These are phyloP conservation scores for Caenorhabditis angaria DNA, from an alignment of 2,888 invertebrate species.

Conservation along the genomic window DNA sequence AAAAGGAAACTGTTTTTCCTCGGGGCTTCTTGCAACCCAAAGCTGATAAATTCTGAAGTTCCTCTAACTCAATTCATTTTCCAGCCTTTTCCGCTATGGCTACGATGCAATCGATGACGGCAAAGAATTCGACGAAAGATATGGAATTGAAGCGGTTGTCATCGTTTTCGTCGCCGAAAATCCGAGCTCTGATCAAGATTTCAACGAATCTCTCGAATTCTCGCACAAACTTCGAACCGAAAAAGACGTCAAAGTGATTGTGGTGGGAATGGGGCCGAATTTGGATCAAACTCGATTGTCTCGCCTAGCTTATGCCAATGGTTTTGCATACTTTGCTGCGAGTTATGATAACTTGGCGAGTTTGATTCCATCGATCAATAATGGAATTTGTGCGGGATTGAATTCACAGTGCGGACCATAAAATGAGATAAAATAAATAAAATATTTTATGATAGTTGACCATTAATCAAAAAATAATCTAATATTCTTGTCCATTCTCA, in stretches of 20 bases:
- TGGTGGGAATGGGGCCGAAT: constrained; percentile 47
- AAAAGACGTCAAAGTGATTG: constrained; percentile 52
- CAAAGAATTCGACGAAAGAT: constrained; percentile 37
- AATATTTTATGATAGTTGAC: neutral
- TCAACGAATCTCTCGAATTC: constrained; percentile 51
- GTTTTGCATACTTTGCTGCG: constrained; percentile 49
- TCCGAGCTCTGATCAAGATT: constrained; percentile 57
- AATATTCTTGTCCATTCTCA: constrained; percentile 36
- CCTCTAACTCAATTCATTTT: constrained; percentile 5
- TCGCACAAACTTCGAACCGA: constrained; percentile 46
- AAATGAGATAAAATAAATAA: neutral
- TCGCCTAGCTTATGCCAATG: constrained; percentile 44
- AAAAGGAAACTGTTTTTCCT: too few species aligned
- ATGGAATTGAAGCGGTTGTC: constrained; percentile 51
- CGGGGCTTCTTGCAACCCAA: too few species aligned
- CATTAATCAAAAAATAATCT: neutral
- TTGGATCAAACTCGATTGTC: constrained; percentile 40
- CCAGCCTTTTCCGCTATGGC: constrained; percentile 58
- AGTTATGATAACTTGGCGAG: constrained; percentile 37
- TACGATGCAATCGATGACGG: constrained; percentile 35
- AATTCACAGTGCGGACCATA: constrained; percentile 40
- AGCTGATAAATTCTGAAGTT: too few species aligned
- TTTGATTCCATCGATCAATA: constrained; percentile 40
- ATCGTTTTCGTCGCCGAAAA: constrained; percentile 53
- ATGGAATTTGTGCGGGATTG: constrained; percentile 45